phyloP scores from a whole-genome alignment of 2,888 invertebrate genomes.

The Ceraclea dissimilis region DNA sequence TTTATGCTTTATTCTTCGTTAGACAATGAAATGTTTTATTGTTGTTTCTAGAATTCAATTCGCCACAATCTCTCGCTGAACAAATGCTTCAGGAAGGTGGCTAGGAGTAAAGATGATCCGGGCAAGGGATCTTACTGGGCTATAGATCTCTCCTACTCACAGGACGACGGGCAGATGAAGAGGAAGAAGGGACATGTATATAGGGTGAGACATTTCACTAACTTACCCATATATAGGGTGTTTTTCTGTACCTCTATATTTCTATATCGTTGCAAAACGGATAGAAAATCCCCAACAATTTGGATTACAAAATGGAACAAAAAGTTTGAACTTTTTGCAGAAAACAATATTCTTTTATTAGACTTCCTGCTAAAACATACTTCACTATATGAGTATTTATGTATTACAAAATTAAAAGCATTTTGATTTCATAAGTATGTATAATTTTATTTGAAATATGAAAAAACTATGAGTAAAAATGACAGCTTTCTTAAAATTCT shows the following conservation, averaged over 20 bases:
- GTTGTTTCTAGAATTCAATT: constrained; percentile 60
- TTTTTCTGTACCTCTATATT: background rate
- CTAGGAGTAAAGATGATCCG: constrained; percentile 63
- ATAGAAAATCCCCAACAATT: background rate
- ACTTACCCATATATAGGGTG: no score
- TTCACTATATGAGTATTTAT: no score
- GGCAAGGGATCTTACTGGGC: constrained; percentile 63
- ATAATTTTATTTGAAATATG: no score
- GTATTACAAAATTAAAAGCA: no score
- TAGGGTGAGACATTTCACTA: constrained; percentile 41
- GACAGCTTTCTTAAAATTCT: no score
- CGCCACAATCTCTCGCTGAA: constrained; percentile 64
- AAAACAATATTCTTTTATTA: no score
- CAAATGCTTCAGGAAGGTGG: constrained; percentile 66
- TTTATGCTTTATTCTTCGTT: background rate
- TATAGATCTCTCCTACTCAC: constrained; percentile 50
- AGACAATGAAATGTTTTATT: no score
- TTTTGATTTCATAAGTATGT: no score
- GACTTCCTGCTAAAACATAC: background rate
- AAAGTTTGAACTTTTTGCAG: no score
- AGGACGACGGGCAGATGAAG: constrained; percentile 47
- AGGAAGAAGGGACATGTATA: constrained; percentile 42
- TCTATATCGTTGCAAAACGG: no score
- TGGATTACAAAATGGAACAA: background rate
- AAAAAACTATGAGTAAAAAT: no score